These are phyloP conservation scores for Crotalus viridis DNA, from an alignment of 2,113 vertebrate genomes.

Conservation along the genomic window DNA sequence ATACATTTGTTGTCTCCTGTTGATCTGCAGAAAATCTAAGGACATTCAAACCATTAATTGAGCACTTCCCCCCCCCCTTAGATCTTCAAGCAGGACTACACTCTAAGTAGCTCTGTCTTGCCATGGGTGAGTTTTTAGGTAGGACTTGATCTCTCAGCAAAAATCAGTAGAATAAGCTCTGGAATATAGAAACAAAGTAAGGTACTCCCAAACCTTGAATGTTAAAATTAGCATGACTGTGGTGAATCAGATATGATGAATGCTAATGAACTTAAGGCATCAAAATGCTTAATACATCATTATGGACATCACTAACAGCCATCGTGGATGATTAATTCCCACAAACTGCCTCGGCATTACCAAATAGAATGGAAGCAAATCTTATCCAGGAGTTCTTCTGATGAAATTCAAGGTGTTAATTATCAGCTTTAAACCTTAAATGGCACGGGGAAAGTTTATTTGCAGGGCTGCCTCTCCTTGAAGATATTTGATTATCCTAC, in stretches of 20 bases:
- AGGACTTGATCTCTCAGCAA: not conserved
- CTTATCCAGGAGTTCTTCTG: not conserved
- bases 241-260: constrained; percentile 8
- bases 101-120: not conserved
- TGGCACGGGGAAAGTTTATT: not conserved
- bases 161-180: not conserved
- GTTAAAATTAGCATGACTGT: constrained; percentile 19
- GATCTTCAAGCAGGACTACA: not conserved
- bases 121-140: not conserved
- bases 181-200: not conserved
- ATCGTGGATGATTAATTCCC: not conserved
- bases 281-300: not conserved
- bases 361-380: not conserved
- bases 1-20: not conserved
- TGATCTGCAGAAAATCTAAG: not conserved
- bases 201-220: not conserved
- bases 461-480: not conserved
- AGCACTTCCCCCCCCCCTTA: not conserved
- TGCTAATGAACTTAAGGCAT: not conserved
- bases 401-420: not conserved
- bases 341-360: not conserved
- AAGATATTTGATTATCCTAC: not conserved
- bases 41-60: not conserved
- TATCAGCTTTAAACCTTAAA: not conserved
- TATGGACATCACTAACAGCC: not conserved